These are phyloP conservation scores for Melipona quadrifasciata DNA, from an alignment of 1,140 invertebrate genomes.

Conservation along the genomic window DNA sequence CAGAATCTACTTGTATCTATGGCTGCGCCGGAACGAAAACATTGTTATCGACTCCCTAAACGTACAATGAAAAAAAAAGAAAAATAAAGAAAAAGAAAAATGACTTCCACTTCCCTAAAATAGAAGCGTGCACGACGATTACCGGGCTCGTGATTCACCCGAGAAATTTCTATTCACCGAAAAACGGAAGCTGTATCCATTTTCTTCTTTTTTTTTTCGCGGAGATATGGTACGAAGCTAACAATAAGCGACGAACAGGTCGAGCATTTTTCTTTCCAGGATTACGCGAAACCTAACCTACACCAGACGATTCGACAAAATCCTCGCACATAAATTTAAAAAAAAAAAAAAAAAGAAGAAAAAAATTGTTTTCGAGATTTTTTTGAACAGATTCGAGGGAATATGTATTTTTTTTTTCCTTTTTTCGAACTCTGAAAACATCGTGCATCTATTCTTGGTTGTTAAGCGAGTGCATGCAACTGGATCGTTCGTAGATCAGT, in stretches of 20 bases:
- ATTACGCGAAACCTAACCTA: no score
- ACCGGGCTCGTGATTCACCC: background rate
- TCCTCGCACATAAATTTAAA: background rate
- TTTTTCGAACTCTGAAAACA: background rate
- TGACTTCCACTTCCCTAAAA: background rate
- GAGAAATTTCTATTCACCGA: background rate
- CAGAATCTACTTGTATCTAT: background rate
- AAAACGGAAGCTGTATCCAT: background rate
- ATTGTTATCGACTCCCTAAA: background rate
- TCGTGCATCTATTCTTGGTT: conserved; percentile 1
- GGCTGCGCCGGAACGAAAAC: background rate
- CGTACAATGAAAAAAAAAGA: no score
- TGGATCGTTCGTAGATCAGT: conserved; percentile 1
- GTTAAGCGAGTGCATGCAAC: conserved; percentile 13
- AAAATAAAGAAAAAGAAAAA: no score
- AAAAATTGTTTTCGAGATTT: background rate
- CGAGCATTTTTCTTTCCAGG: background rate
- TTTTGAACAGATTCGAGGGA: background rate
- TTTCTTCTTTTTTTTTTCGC: background rate
- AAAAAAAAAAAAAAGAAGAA: background rate
- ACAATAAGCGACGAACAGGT: background rate
- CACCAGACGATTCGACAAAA: background rate
- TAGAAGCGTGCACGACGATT: background rate
- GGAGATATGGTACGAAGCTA: background rate
- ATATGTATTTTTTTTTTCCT: background rate